These are phyloP conservation scores for Noctua janthe DNA, from an alignment of 2,888 invertebrate genomes.

Conservation along the genomic window DNA sequence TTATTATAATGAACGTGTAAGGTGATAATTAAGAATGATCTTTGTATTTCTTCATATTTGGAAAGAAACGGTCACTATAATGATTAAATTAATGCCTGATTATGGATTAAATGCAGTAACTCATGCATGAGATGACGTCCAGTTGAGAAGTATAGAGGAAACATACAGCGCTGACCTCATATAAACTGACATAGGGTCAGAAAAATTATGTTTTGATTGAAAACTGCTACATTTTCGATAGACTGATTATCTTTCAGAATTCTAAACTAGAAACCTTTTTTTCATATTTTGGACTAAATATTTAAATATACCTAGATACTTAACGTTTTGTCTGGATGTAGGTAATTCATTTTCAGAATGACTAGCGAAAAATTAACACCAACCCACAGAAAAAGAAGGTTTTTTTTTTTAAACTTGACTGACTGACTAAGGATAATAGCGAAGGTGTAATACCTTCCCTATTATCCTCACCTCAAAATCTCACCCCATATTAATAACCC, in stretches of 20 bases:
- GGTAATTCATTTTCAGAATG: neutral
- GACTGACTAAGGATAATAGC: no score
- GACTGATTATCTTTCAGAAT: no score
- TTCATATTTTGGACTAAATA: neutral
- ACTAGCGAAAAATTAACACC: neutral
- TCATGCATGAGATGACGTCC: no score
- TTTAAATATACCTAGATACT: neutral
- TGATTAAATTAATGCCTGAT: neutral
- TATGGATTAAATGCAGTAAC: neutral
- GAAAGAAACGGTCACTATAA: neutral
- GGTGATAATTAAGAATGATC: neutral
- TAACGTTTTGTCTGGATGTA: neutral
- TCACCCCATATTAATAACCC: neutral
- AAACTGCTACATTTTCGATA: neutral
- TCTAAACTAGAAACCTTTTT: neutral
- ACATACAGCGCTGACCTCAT: neutral
- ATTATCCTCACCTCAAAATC: neutral
- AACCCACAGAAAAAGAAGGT: neutral
- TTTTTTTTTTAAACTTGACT: neutral
- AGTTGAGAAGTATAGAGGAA: neutral
- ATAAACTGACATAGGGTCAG: neutral
- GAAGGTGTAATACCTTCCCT: neutral
- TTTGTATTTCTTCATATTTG: neutral
- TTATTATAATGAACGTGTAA: conserved; percentile 12
- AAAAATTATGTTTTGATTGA: neutral